Percentiles rank a stretch among this genome's conserved stretches.
phyloP scores from a whole-genome alignment of 2,113 vertebrate species.

The Hydrolagus affinis region DNA sequence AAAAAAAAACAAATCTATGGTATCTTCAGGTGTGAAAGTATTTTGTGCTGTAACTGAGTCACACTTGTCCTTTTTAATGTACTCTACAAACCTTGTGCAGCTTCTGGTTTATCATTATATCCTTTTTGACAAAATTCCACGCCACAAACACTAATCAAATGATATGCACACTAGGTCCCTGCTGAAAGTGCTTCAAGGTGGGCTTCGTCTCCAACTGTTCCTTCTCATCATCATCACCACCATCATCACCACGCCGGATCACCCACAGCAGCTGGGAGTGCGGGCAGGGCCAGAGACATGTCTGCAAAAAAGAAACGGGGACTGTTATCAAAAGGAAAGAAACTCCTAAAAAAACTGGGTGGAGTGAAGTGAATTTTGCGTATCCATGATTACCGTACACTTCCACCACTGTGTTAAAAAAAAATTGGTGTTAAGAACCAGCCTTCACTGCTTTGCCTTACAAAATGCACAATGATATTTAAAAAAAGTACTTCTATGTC shows the following conservation, averaged over 20 bases:
- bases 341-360: conserved; percentile 80
- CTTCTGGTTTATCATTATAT: conserved; percentile 40
- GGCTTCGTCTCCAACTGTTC: conserved; percentile 73
- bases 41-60: conserved; percentile 73
- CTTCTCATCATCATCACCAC: conserved; percentile 4
- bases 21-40: conserved; percentile 94
- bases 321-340: conserved; percentile 93
- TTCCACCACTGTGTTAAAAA: conserved; percentile 36
- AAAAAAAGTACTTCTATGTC: conserved; percentile 42
- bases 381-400: conserved; percentile 35
- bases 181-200: conserved; percentile 83
- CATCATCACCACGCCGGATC: conserved; percentile 69
- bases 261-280: conserved; percentile 72
- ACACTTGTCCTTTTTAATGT: conserved; percentile 38
- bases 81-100: conserved; percentile 37
- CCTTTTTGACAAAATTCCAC: conserved; percentile 51
- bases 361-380: conserved; percentile 71
- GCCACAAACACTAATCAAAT: conserved; percentile 33
- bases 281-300: conserved; percentile 75
- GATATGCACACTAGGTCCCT: conserved; percentile 71
- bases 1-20: conserved; percentile 54
- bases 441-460: conserved; percentile 93
- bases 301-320: conserved; percentile 88
- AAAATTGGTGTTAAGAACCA: conserved; percentile 40
- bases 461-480: conserved; percentile 78